Percentiles rank a stretch among this genome's conserved stretches.
Evolutionary conservation across 2,888 invertebrate genomes (phyloP).

Genomic region (Rapana venosa): DNA sequence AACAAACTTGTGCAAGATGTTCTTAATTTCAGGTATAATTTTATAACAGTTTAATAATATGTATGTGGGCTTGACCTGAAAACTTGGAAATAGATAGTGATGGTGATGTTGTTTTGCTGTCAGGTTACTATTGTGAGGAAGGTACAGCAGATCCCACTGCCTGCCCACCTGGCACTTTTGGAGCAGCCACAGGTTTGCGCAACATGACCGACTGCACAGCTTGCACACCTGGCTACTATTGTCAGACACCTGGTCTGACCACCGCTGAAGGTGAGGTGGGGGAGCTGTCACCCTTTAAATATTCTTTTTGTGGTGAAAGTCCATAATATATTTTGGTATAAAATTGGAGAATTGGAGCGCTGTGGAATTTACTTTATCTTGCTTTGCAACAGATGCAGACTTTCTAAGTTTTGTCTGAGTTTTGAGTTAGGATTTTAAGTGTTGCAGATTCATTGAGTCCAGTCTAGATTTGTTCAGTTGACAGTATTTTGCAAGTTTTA

Average conservation of each 20-base stretch:
- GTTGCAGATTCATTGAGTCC: too few species aligned
- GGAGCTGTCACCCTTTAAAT: neutral
- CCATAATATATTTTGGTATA: neutral
- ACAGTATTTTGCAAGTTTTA: too few species aligned
- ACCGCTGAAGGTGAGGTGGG: constrained; percentile 57
- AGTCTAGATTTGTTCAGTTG: too few species aligned
- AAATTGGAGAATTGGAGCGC: neutral
- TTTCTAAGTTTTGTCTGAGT: too few species aligned
- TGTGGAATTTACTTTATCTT: neutral
- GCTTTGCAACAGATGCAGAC: neutral
- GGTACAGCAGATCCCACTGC: constrained; percentile 69
- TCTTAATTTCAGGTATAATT: too few species aligned
- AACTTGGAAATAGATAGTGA: neutral
- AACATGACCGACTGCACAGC: constrained; percentile 68
- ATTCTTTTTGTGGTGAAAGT: neutral
- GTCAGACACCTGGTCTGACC: constrained; percentile 65
- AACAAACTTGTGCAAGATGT: too few species aligned
- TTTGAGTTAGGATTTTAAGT: too few species aligned
- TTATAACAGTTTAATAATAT: too few species aligned
- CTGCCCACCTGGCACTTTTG: constrained; percentile 74
- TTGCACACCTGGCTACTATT: constrained; percentile 70
- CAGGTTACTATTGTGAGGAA: constrained; percentile 73
- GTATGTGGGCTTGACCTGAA: too few species aligned
- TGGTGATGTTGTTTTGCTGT: constrained; percentile 3
- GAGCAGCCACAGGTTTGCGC: constrained; percentile 65